Evolutionary conservation across 2,888 invertebrate species (phyloP).

Genomic region (Lobophora halterata): DNA sequence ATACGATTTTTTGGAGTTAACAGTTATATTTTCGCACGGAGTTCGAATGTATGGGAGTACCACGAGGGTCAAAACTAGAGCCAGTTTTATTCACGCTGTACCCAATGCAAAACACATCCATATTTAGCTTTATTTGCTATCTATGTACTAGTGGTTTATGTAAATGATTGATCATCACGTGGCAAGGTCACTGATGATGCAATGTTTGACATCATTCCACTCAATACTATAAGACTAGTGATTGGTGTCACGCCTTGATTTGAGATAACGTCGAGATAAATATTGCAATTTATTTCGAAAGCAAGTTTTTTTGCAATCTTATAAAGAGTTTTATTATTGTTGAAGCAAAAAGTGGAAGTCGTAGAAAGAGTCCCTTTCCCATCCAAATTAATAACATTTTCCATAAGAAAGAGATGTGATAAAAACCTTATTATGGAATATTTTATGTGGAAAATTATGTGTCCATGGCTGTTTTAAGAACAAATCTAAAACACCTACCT

Average conservation of each 20-base stretch:
- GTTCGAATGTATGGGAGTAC: neutral
- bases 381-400: too few species aligned
- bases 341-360: too few species aligned
- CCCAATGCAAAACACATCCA: neutral
- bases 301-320: neutral
- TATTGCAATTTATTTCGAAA: conserved; percentile 11
- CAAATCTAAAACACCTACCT: too few species aligned
- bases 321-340: too few species aligned
- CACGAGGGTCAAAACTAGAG: conserved; percentile 4
- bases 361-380: too few species aligned
- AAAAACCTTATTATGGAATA: too few species aligned
- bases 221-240: conserved; percentile 40
- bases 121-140: conserved; percentile 15
- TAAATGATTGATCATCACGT: conserved; percentile 35
- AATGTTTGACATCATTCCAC: conserved; percentile 57
- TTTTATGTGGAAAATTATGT: too few species aligned
- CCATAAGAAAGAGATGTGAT: too few species aligned
- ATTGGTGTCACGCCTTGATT: conserved; percentile 38
- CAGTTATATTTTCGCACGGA: too few species aligned
- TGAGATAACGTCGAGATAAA: conserved; percentile 22
- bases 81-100: conserved; percentile 5
- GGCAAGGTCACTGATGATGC: conserved; percentile 53
- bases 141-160: conserved; percentile 28
- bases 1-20: too few species aligned
- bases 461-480: too few species aligned